Base-by-base conservation (phyloP, 2,888 invertebrate genomes). In the Diachrysia chrysitis region DNA sequence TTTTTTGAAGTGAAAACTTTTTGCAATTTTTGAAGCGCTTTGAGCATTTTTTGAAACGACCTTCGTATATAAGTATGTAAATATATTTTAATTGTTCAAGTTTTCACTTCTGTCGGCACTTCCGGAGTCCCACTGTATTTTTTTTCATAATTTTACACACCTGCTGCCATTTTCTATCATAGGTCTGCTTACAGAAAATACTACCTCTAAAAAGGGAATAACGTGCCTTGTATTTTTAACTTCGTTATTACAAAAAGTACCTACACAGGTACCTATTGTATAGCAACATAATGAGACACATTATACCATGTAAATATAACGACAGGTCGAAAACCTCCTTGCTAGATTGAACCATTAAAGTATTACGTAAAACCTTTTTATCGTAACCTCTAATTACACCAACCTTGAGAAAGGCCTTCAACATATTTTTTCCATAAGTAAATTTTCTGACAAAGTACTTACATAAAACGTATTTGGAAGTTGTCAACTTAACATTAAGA, bases 401-500 rank as follows among this genome's bases (percentile, higher is more conserved):
- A 23, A 16, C 25, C 54, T 54, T 54, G 25, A 10, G 5, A 54
- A 54, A 16, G 23, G 0, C 10, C 51, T 29, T 35, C 5, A n/a
- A 12, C 4, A 23, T 23, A 16, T 25, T 17, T n/a, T 10, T 25
- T 25, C 0, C 53, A 16, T 6, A n/a, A 65, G 51, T 53, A n/a
- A 58, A 70, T 70, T 70, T 56, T 17, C 21, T 51, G 53, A 9
- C 29, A 21, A 3, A 23, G 29, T 53, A 17, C n/a, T 70, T 65
- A n/a, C 53, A 2, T 21, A 55, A 70, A 51, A 62, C 37, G 53
- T 59, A 51, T 70, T 32, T 37, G 29, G 23, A 32, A 63, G 59
- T 71, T 71, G 25, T 21, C 71, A 55, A 66, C 53, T 66, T 60
- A 55, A 25, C 42, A 51, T 66, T 51, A 67, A 35, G 29, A 76